Base-by-base conservation (phyloP, 2,113 vertebrate species). In the Corythornis cristatus region DNA sequence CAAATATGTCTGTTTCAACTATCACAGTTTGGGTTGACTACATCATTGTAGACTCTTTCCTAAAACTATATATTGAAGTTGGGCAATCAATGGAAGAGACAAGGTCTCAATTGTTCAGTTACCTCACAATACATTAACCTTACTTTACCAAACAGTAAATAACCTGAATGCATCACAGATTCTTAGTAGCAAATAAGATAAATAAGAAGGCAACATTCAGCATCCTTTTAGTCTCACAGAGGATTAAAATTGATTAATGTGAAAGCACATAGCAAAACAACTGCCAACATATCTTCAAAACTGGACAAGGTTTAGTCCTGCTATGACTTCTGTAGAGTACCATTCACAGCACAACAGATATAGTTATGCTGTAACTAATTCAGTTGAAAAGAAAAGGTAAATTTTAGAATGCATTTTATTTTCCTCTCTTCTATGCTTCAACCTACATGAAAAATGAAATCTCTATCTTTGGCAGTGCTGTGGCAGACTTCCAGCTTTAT, bases 401-500 rank as follows among this genome's bases (percentile, higher is more conserved):
- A 45, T 79, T 96, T 95, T 89, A 67, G 62, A 84, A 54, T 18
- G 51, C 28, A 14, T 92, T 56, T 83, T 92, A 48, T 93, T 93
- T 95, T 82, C 35, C 9, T 66, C 65, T 26, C 5, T 82, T 95
- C 91, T 89, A 91, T 89, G 73, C 85, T 96, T 92, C 92, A 93
- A 11, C 62, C 74, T 68, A 95, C 64, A 25, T 89, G 95, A 93
- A 94, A 80, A 93, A 89, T 92, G 57, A 90, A 94, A 91, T 87
- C 46, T 88, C 68, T 93, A 42, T 88, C 60, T 91, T 77, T 67
- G 57, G 67, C 74, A 95, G 25, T 43, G 37, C 64, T 84, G 71
- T 91, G 90, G 76, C 74, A 89, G 89, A 88, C 80, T 91, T 93
- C 60, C 93, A 83, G 61, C 45, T 92, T 93, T 95, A 95, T 68